A percentile compares a stretch with the other conserved stretches of the same genome.
phyloP scores from a whole-genome alignment of 2,797 vertebrate species.

The Taeniopygia guttata region DNA sequence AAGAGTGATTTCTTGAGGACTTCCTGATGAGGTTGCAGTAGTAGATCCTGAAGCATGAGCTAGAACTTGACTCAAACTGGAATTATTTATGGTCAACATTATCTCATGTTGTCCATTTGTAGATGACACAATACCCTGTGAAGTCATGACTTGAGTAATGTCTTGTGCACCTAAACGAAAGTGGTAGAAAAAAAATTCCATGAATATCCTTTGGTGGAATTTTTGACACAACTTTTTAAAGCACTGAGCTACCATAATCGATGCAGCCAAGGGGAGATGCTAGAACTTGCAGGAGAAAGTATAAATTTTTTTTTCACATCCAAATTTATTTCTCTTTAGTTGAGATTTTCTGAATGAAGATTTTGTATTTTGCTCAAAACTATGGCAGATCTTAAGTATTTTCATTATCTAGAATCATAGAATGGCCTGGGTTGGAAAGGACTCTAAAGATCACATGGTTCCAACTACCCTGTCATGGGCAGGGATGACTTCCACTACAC shows the following conservation, averaged over 20 bases:
- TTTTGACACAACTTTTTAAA: not conserved
- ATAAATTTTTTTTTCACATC: not conserved
- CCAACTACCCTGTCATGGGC: not conserved
- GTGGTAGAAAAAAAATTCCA: not conserved
- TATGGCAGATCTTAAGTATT: not conserved
- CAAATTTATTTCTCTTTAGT: not conserved
- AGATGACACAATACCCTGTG: constrained; percentile 82
- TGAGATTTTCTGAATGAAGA: not conserved
- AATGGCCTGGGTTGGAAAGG: not conserved
- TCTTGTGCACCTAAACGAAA: constrained; percentile 84
- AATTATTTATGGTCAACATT: constrained; percentile 96
- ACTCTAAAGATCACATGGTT: not conserved
- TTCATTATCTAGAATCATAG: not conserved
- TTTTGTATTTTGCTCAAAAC: not conserved
- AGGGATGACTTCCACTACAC: not conserved
- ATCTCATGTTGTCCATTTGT: constrained; percentile 87
- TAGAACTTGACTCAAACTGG: constrained; percentile 89
- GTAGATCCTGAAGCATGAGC: constrained; percentile 83
- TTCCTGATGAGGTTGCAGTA: constrained; percentile 71
- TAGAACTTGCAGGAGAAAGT: not conserved
- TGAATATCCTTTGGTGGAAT: not conserved
- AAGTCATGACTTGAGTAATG: constrained; percentile 88
- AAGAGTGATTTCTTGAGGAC: constrained; percentile 94
- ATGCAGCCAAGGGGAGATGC: not conserved
- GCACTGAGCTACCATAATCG: not conserved